These are phyloP conservation scores for Oxyruncus cristatus DNA, from an alignment of 2,113 vertebrate genomes.

Conservation along the genomic window DNA sequence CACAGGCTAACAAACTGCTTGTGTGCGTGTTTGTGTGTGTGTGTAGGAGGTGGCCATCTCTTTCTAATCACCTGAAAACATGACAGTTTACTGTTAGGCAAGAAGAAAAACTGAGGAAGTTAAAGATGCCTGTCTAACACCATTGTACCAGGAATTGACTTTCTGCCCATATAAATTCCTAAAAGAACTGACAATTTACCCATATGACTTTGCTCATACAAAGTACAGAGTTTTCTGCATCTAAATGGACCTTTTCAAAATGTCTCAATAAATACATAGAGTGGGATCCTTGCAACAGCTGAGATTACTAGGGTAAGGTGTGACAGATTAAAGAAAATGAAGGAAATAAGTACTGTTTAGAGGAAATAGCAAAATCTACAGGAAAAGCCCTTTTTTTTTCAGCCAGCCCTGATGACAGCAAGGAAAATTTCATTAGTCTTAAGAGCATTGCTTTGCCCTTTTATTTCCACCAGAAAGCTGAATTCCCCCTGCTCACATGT, in stretches of 20 bases:
- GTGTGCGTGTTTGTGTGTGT: fast-evolving
- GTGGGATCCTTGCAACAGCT: neutral
- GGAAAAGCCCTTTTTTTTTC: neutral
- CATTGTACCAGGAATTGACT: neutral
- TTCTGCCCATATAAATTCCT: neutral
- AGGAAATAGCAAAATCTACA: slow-evolving; percentile 44
- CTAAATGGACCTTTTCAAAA: neutral
- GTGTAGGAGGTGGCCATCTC: neutral
- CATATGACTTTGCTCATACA: neutral
- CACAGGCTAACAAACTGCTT: neutral
- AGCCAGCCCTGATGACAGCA: neutral
- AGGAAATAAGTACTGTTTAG: slow-evolving; percentile 15
- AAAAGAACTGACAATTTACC: neutral
- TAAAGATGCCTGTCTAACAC: neutral
- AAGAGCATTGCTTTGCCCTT: slow-evolving; percentile 30
- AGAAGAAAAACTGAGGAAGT: neutral
- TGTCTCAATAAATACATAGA: neutral
- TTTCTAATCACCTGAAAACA: neutral
- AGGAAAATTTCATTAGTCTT: slow-evolving; percentile 44
- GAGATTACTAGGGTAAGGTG: neutral
- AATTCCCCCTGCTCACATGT: neutral
- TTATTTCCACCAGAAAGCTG: slow-evolving; percentile 9
- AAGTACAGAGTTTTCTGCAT: neutral
- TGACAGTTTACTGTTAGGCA: neutral
- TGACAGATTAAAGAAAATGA: slow-evolving; percentile 26